phyloP scores from a whole-genome alignment of 1,140 invertebrate species.

The Glossosoma conforme region DNA sequence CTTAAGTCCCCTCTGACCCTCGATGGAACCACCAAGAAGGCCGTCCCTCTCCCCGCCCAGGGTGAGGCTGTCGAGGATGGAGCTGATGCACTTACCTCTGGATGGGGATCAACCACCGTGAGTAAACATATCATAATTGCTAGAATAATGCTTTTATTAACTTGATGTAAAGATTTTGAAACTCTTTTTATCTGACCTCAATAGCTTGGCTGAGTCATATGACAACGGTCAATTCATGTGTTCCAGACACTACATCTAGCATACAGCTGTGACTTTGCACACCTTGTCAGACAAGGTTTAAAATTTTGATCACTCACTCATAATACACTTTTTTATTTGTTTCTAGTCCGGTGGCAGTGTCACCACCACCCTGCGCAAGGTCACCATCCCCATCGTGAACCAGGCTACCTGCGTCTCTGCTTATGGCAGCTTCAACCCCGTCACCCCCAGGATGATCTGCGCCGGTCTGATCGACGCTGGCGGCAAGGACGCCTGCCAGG shows the following conservation, averaged over 20 bases:
- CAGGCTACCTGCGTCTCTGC: slow-evolving; percentile 32
- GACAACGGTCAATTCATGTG: no score
- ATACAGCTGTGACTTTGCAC: background rate
- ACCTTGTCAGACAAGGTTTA: background rate
- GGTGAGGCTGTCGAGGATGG: slow-evolving; percentile 31
- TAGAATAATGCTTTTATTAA: background rate
- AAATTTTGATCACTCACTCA: background rate
- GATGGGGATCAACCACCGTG: slow-evolving; percentile 38
- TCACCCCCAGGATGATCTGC: slow-evolving; percentile 39
- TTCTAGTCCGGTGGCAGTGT: slow-evolving; percentile 15
- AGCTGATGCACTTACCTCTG: slow-evolving; percentile 34
- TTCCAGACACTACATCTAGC: background rate
- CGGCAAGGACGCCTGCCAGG: slow-evolving; percentile 31
- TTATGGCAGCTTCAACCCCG: slow-evolving; percentile 29
- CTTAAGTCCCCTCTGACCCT: slow-evolving; percentile 12
- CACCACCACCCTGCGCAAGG: slow-evolving; percentile 36
- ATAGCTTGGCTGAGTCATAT: background rate
- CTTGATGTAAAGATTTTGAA: background rate
- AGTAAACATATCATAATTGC: background rate
- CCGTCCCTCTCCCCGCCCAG: slow-evolving; percentile 13
- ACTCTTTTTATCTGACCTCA: background rate
- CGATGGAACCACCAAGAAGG: slow-evolving; percentile 3
- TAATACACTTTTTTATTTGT: background rate
- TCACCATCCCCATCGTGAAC: slow-evolving; percentile 38
- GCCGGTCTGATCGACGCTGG: slow-evolving; percentile 49